These are phyloP conservation scores for Emydura subglobosa DNA, from an alignment of 2,113 vertebrate genomes.

Conservation along the genomic window DNA sequence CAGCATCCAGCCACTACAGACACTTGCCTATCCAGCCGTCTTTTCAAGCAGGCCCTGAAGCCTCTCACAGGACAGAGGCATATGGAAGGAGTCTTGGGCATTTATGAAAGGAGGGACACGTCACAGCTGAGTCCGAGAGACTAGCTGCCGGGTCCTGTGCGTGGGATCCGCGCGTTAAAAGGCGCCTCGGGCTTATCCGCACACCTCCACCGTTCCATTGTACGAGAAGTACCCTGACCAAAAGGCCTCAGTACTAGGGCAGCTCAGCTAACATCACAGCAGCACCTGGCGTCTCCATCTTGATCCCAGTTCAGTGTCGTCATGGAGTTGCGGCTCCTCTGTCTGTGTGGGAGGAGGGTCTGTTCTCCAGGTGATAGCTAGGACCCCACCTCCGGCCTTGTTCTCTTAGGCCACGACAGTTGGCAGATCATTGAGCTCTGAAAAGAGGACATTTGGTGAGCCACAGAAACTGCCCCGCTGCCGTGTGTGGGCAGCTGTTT, in stretches of 20 bases:
- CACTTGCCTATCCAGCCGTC: not conserved
- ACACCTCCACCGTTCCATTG: too few species aligned
- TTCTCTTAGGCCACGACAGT: not conserved
- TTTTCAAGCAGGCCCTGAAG: not conserved
- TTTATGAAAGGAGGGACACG: not conserved
- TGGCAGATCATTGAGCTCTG: slow-evolving; percentile 56
- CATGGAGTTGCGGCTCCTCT: not conserved
- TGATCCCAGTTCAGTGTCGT: not conserved
- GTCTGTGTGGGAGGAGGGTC: not conserved
- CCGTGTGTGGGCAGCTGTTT: not conserved
- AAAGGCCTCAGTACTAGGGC: not conserved
- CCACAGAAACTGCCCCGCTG: rapidly evolving
- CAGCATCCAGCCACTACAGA: not conserved
- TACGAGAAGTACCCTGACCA: not conserved
- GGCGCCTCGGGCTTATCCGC: not conserved
- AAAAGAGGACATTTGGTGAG: not conserved
- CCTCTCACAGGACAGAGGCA: not conserved
- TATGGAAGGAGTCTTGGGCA: not conserved
- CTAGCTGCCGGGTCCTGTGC: not conserved
- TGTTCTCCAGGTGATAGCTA: rapidly evolving
- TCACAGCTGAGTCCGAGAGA: not conserved
- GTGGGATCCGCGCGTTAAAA: rapidly evolving
- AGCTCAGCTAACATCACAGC: not conserved
- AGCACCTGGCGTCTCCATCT: not conserved
- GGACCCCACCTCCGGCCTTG: rapidly evolving